Conservation (phyloP, 2,797 vertebrate genomes). For the Argentina silus region DNA sequence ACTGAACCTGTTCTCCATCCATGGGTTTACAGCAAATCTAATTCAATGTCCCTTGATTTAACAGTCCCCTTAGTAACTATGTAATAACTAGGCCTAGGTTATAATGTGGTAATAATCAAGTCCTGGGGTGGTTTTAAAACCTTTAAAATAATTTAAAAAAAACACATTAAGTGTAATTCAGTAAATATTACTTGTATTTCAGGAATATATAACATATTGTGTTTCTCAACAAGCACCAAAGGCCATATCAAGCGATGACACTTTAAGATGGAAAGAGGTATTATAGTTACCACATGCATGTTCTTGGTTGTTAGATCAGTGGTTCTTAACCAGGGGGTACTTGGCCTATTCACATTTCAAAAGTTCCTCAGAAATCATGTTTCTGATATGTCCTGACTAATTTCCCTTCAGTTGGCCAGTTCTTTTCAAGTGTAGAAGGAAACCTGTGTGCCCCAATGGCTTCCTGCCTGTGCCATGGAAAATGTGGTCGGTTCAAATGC, state of each 20-base stretch:
- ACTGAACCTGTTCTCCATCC: neutral
- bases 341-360: neutral
- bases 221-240: too few relatives aligned
- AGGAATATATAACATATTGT: too few relatives aligned
- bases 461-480: conserved; percentile 48
- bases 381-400: conserved; percentile 36
- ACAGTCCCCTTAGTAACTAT: neutral
- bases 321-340: too few relatives aligned
- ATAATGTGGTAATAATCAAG: neutral
- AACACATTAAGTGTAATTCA: too few relatives aligned
- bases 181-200: too few relatives aligned
- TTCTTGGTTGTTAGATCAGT: too few relatives aligned
- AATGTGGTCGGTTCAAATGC: conserved; percentile 47
- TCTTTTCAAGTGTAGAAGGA: conserved; percentile 64
- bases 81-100: neutral
- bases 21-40: neutral
- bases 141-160: too few relatives aligned
- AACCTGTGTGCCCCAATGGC: conserved; percentile 53
- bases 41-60: neutral
- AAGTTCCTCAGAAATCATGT: conserved; percentile 30
- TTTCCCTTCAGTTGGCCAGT: conserved; percentile 59
- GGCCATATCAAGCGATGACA: too few relatives aligned
- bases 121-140: too few relatives aligned
- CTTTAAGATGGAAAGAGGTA: too few relatives aligned
- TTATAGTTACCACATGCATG: too few relatives aligned